Evolutionary conservation across 2,888 invertebrate genomes (phyloP).

Genomic region (Adineta ricciae): DNA sequence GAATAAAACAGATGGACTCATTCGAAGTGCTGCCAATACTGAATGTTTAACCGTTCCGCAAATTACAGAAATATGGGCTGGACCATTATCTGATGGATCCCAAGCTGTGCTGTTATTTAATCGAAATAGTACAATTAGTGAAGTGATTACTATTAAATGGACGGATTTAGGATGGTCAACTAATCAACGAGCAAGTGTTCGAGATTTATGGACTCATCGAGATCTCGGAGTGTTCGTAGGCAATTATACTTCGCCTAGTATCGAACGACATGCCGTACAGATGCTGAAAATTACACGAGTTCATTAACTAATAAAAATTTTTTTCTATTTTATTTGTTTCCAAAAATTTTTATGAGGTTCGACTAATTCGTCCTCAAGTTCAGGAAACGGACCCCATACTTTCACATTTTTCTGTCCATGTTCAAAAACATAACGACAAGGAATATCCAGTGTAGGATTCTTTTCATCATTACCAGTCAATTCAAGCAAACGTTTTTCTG

Average conservation of each 20-base stretch:
- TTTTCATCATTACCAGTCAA: not conserved
- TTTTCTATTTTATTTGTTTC: not conserved
- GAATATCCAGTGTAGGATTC: not conserved
- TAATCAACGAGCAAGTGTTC: not conserved
- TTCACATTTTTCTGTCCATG: not conserved
- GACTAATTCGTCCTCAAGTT: not conserved
- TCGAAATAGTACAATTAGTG: not conserved
- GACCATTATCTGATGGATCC: not conserved
- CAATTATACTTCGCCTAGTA: not conserved
- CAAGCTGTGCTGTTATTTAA: not conserved
- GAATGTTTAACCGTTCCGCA: not conserved
- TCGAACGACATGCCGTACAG: not conserved
- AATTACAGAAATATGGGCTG: not conserved
- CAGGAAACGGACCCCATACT: not conserved
- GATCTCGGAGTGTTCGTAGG: not conserved
- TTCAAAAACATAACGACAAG: not conserved
- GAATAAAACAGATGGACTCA: not conserved
- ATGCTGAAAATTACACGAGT: not conserved
- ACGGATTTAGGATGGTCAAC: not conserved
- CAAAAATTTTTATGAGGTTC: not conserved
- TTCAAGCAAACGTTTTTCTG: not conserved
- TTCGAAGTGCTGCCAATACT: not conserved
- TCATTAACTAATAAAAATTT: not conserved
- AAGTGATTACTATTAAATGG: not conserved
- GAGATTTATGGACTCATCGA: not conserved